Evolutionary conservation across 2,113 vertebrate species (phyloP).

Genomic region (Hippocampus zosterae): DNA sequence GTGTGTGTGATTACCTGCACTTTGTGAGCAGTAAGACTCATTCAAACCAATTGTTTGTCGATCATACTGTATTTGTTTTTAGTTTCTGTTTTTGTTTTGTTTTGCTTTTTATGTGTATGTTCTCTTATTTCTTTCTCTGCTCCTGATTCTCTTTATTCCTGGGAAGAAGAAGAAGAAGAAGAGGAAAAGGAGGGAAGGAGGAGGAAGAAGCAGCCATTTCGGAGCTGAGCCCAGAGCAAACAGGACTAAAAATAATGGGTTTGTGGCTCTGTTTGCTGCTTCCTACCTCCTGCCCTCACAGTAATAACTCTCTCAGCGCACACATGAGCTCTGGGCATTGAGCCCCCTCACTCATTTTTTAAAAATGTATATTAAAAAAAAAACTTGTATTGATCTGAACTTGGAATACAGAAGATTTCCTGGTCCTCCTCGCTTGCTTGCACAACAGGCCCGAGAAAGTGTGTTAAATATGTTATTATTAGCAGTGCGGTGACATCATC

Average conservation of each 20-base stretch:
- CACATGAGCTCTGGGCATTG: constrained; percentile 53
- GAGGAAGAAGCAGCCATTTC: constrained; percentile 38
- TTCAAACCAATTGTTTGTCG: background rate
- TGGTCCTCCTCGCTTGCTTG: background rate
- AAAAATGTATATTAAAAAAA: constrained; percentile 50
- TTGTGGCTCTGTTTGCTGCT: constrained; percentile 66
- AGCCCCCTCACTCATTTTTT: constrained; percentile 56
- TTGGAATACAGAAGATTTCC: constrained; percentile 19
- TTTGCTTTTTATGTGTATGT: constrained; percentile 35
- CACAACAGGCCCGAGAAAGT: constrained; percentile 17
- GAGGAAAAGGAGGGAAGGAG: background rate
- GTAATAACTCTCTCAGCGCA: constrained; percentile 67
- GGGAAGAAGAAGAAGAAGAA: constrained; percentile 47
- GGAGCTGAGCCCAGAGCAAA: constrained; percentile 65
- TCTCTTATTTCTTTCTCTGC: constrained; percentile 46
- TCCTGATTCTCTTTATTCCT: constrained; percentile 45
- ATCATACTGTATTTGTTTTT: constrained; percentile 43
- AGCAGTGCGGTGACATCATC: constrained; percentile 53
- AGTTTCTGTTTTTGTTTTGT: constrained; percentile 21
- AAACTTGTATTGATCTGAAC: constrained; percentile 57
- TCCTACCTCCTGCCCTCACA: constrained; percentile 54
- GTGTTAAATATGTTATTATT: constrained; percentile 50
- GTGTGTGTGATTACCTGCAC: background rate
- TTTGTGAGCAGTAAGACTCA: background rate
- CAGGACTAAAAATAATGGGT: constrained; percentile 76